Percentiles rank a stretch among this genome's conserved stretches.
These are phyloP conservation scores for Tychaedon coryphoeus DNA, from an alignment of 2,113 vertebrate genomes.

Conservation along the genomic window DNA sequence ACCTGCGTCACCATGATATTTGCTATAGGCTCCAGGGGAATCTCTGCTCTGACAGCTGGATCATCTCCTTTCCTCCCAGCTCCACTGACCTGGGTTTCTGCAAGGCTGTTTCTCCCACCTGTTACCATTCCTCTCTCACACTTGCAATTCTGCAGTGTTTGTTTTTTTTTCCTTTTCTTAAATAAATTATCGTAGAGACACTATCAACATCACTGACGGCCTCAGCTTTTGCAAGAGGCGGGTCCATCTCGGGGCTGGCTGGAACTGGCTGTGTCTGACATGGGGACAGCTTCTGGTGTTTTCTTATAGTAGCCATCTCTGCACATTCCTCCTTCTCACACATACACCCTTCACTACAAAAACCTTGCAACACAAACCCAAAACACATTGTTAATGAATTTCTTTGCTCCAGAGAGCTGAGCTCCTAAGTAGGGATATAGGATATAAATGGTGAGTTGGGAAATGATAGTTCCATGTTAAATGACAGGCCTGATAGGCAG, in stretches of 20 bases:
- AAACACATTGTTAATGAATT: not conserved
- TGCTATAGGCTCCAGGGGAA: not conserved
- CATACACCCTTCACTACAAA: accelerated
- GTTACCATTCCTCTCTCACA: not conserved
- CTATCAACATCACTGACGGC: no score
- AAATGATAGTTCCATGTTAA: not conserved
- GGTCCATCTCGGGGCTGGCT: not conserved
- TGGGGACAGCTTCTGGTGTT: not conserved
- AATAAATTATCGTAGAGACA: not conserved
- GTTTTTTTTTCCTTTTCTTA: not conserved
- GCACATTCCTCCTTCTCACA: accelerated
- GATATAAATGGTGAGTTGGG: not conserved
- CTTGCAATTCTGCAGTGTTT: accelerated
- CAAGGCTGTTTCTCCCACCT: not conserved
- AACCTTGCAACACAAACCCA: not conserved
- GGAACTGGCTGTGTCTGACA: not conserved
- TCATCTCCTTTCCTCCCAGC: not conserved
- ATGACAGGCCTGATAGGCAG: not conserved
- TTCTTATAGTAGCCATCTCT: not conserved
- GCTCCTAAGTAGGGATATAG: not conserved
- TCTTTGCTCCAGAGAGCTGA: not conserved
- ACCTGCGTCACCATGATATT: not conserved
- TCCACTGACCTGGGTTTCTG: not conserved
- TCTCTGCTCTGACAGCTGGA: accelerated
- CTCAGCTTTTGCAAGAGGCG: not conserved